These are phyloP conservation scores for Chanos chanos DNA, from an alignment of 2,797 vertebrate species.

Conservation along the genomic window DNA sequence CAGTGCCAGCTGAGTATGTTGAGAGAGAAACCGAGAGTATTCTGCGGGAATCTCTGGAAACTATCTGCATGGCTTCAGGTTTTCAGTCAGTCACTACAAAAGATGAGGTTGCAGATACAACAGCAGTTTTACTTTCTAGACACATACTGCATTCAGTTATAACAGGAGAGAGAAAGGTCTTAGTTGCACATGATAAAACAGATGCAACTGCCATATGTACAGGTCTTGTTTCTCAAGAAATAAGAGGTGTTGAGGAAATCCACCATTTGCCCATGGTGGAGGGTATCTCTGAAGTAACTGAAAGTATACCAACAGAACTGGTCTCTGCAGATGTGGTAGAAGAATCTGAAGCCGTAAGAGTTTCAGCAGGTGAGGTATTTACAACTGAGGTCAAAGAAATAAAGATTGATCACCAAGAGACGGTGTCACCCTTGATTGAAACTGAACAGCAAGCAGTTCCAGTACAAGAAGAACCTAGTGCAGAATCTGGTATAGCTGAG, in stretches of 20 bases:
- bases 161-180: constrained; percentile 42
- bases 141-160: constrained; percentile 44
- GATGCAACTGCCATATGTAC: constrained; percentile 46
- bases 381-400: constrained; percentile 39
- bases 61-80: constrained; percentile 56
- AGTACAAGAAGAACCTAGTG: constrained; percentile 1
- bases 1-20: constrained; percentile 68
- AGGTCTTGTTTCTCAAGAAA: constrained; percentile 42
- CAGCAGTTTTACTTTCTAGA: constrained; percentile 24
- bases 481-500: constrained; percentile 6
- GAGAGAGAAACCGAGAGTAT: constrained; percentile 67
- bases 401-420: constrained; percentile 31
- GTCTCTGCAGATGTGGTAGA: constrained; percentile 46
- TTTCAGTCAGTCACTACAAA: constrained; percentile 42
- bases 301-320: constrained; percentile 50
- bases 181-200: constrained; percentile 47
- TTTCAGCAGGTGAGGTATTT: constrained; percentile 43
- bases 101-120: constrained; percentile 39
- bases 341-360: constrained; percentile 42
- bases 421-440: constrained; percentile 13
- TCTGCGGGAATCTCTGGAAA: constrained; percentile 77
- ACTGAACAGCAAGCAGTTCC: constrained; percentile 11
- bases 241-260: constrained; percentile 44
- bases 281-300: constrained; percentile 49
- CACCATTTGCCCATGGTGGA: constrained; percentile 42